Evolutionary conservation across 2,888 invertebrate genomes (phyloP).

Genomic region (Leptogaster cylindrica): DNA sequence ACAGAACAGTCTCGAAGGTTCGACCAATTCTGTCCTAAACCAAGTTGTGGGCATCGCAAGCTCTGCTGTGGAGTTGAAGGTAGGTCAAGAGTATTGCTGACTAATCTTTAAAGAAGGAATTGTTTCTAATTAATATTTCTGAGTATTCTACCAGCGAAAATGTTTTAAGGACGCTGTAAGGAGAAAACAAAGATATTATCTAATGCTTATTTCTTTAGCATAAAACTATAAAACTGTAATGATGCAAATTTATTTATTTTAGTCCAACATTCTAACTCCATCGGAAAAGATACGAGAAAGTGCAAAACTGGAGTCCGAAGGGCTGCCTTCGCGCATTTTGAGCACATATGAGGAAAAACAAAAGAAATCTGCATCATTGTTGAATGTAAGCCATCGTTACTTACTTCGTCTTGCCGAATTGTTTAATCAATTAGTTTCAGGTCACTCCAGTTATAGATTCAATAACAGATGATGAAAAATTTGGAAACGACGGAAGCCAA

Average conservation of each 20-base stretch:
- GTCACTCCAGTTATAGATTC: constrained; percentile 77
- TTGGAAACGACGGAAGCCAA: constrained; percentile 76
- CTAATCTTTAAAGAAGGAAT: not conserved
- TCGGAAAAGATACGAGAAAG: constrained; percentile 56
- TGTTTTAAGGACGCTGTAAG: no score
- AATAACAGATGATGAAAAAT: constrained; percentile 79
- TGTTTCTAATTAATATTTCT: no score
- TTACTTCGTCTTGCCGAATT: no score
- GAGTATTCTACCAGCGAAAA: no score
- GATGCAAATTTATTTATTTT: constrained; percentile 23
- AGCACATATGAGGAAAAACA: constrained; percentile 57
- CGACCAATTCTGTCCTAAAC: constrained; percentile 10
- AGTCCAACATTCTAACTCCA: constrained; percentile 47
- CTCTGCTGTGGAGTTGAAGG: constrained; percentile 30
- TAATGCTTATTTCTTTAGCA: not conserved
- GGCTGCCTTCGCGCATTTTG: constrained; percentile 56
- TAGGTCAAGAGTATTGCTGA: constrained; percentile 12
- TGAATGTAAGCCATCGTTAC: constrained; percentile 54
- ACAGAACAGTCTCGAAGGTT: no score
- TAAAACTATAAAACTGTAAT: not conserved
- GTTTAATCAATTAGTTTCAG: constrained; percentile 53
- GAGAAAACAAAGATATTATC: no score
- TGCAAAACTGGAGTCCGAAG: constrained; percentile 59
- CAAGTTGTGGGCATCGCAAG: constrained; percentile 4
- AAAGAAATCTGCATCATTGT: constrained; percentile 53